phyloP scores from a whole-genome alignment of 1,140 invertebrate species.

The Brachionus rubens region DNA sequence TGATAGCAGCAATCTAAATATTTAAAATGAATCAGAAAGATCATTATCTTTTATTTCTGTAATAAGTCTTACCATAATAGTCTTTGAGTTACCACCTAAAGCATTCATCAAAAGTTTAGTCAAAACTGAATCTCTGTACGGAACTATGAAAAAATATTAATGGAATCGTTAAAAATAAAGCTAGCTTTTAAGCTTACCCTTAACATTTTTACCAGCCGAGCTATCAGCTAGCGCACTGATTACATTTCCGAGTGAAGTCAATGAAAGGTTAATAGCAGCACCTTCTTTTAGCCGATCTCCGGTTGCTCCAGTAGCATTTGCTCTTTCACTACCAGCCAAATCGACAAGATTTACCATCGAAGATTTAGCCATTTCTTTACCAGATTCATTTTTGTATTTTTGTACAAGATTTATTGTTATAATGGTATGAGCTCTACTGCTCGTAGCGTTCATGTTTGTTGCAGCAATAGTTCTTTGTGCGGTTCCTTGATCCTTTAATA shows the following conservation, averaged over 20 bases:
- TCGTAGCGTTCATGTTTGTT: conserved; percentile 70
- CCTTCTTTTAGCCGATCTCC: conserved; percentile 68
- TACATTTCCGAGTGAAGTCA: conserved; percentile 66
- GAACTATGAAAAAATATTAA: conserved; percentile 57
- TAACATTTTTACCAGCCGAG: conserved; percentile 43
- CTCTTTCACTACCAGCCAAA: conserved; percentile 67
- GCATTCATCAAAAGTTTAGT: conserved; percentile 65
- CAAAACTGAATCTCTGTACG: conserved; percentile 64
- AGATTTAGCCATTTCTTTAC: conserved; percentile 64
- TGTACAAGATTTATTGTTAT: conserved; percentile 66
- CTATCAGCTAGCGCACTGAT: conserved; percentile 63
- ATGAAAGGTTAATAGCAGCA: conserved; percentile 67
- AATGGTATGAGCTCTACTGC: conserved; percentile 67
- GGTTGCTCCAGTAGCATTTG: conserved; percentile 64
- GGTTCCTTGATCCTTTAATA: conserved; percentile 62
- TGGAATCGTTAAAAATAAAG: too few relatives aligned
- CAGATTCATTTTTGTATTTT: conserved; percentile 63
- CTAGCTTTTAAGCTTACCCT: neutral
- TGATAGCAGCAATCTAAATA: conserved; percentile 61
- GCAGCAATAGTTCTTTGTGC: conserved; percentile 66
- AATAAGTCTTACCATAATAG: conserved; percentile 66
- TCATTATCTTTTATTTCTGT: too few relatives aligned
- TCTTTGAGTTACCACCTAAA: conserved; percentile 66
- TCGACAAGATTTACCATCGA: conserved; percentile 67
- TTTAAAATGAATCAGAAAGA: too few relatives aligned